Base-by-base conservation (phyloP, 2,888 invertebrate genomes). In the Diaphora mendica region DNA sequence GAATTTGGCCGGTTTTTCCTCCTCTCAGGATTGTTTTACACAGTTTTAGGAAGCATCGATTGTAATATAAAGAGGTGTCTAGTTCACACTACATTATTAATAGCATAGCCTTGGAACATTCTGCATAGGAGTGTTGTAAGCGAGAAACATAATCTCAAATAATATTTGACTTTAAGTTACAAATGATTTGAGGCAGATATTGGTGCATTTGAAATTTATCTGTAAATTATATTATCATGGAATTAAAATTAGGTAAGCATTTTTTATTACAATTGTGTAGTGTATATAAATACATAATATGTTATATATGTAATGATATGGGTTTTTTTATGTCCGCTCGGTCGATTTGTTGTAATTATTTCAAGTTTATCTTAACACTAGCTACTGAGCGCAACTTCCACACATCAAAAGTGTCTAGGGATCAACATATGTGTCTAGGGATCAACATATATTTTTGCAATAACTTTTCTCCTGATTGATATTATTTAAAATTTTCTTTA, bases 201-300 rank as follows among this genome's bases (percentile, higher is more conserved):
- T 2, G 23, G 26, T 62, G 62, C 15, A 30, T 62, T 62, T 30
- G 17, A 15, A 62, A 62, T 62, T n/a, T n/a, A 62, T 62, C 17
- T 17, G 17, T 26, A 55, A 44, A 44, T 3, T n/a, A 39, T n/a
- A n/a, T 64, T 42, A 44, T 33, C 23, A 70, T 70, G 70, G 15
- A 70, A 44, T 44, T 70, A 33, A 70, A 64, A 70, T 70, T 70
- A 20, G 70, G 70, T 70, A 64, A 70, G 70, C 23, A 44, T 42
- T 44, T 30, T 39, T 17, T 62, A 15, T 67, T 4, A 33, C 2
- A 26, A 23, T 48, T 44, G 1, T 30, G 0, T 15, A 26, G 4
- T 62, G 30, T 51, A 9, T 23, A 3, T 44, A 44, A 17, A 48
- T 48, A 48, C 0, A 48, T 48, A 48, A 5, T 20, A 48, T 48